Base-by-base conservation (phyloP, 2,888 invertebrate genomes). In the Melieria picta region DNA sequence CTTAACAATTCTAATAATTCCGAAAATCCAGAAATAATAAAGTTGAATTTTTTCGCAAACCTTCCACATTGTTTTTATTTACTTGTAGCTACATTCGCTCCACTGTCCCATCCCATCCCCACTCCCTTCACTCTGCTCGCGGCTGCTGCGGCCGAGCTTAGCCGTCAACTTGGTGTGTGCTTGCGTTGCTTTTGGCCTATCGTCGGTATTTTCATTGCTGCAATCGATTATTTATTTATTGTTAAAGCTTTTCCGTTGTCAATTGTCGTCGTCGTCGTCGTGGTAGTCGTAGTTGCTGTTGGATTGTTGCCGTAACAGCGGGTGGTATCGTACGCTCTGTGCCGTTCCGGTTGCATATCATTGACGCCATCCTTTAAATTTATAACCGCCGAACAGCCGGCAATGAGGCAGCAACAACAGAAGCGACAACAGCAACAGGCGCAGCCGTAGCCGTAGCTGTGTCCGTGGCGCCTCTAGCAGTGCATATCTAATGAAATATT, bases 171-270 rank as follows among this genome's bases (percentile, higher is more conserved):
- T 13, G 48, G 45, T 50, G 47, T 46, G 48, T 56, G 10, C 16
- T 55, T 66, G 7, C 13, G 52, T 52, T 52, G 52, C 9, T 52
- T 47, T 43, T 43, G 48, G 66, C 67, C 68, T 72, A 64, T 69
- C 50, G 47, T 69, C 64, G 62, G 69, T 57, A n/a, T 58, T 47
- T 63, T 58, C 52, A 30, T 45, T 47, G 64, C 58, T 48, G 52
- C 52, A 42, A 76, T 77, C 77, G 77, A 78, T 78, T 77, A 77
- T 76, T 78, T 78, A 78, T 78, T 78, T 77, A 78, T 78, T 73
- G 76, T 74, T 74, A 74, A 74, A 78, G 72, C 74, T 75, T 76
- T 77, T 75, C 75, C 77, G 74, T 76, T 78, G 69, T 72, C 74
- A 77, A 72, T 72, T 75, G 74, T 60, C 72, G 65, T 64, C 67